phyloP scores from a whole-genome alignment of 2,797 vertebrate genomes.

The Dallia pectoralis region DNA sequence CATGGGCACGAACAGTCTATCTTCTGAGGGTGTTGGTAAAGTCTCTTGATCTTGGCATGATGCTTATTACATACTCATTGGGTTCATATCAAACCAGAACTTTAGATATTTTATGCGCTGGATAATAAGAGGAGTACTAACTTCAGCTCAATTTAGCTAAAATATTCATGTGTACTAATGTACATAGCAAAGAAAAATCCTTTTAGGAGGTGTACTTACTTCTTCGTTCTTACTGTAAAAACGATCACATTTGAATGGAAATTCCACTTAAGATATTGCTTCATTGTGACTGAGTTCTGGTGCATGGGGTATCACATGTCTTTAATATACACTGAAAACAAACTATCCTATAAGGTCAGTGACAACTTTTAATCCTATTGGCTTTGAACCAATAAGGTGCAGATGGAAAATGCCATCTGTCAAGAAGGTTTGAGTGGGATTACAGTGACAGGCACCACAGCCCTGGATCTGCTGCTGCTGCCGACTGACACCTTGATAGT shows the following conservation, averaged over 20 bases:
- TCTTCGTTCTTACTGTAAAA: no score
- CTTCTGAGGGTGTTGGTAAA: no score
- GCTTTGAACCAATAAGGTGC: not conserved
- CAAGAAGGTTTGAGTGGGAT: conserved; percentile 10
- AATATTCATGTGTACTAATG: no score
- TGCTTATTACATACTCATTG: no score
- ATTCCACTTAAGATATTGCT: not conserved
- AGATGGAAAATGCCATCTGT: conserved; percentile 10
- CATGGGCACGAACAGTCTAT: no score
- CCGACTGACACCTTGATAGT: not conserved
- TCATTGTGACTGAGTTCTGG: not conserved
- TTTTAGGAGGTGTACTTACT: no score
- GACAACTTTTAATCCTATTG: not conserved
- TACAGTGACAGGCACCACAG: conserved; percentile 1
- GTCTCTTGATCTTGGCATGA: no score
- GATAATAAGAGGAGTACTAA: no score
- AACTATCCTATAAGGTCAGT: not conserved
- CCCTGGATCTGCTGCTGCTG: conserved; percentile 1
- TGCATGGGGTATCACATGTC: not conserved
- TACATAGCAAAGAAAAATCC: no score
- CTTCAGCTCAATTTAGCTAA: no score
- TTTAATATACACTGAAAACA: not conserved
- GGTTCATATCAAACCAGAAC: no score
- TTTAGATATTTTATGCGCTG: no score
- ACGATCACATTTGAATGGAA: not conserved